Percentiles rank a stretch among this genome's conserved stretches.
phyloP scores from a whole-genome alignment of 2,888 invertebrate genomes.

The Parnassius apollo region DNA sequence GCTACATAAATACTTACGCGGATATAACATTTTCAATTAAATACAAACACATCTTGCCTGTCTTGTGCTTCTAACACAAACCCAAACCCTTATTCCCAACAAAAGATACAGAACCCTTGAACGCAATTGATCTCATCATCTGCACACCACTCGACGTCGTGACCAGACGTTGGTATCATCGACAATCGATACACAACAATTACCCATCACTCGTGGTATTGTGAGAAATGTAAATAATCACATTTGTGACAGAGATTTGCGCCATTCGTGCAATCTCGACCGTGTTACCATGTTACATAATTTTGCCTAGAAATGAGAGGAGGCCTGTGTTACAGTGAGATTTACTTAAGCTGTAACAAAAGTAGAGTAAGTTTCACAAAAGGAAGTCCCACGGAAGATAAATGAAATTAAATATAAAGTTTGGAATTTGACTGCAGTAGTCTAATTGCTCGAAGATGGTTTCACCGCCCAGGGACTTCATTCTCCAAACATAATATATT shows the following conservation, averaged over 20 bases:
- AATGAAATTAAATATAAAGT: too few relatives aligned
- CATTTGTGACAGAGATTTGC: conserved; percentile 40
- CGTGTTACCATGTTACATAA: conserved; percentile 5
- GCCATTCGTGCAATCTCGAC: conserved; percentile 31
- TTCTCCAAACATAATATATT: too few relatives aligned
- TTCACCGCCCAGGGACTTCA: too few relatives aligned
- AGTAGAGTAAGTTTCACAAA: too few relatives aligned
- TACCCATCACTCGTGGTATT: conserved; percentile 43
- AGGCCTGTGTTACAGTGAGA: too few relatives aligned
- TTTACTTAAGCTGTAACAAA: too few relatives aligned
- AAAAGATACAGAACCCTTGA: conserved; percentile 25
- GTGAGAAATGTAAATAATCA: conserved; percentile 54
- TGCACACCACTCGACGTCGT: conserved; percentile 49
- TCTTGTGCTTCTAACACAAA: neutral
- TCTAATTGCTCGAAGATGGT: too few relatives aligned
- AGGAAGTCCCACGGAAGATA: too few relatives aligned
- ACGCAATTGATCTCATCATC: conserved; percentile 37
- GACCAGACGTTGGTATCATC: conserved; percentile 35
- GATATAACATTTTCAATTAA: too few relatives aligned
- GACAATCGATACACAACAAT: conserved; percentile 42
- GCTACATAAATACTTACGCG: too few relatives aligned
- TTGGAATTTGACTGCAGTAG: too few relatives aligned
- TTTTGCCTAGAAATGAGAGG: neutral
- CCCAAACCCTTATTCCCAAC: neutral
- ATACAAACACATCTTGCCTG: neutral